Evolutionary conservation across 1,140 invertebrate genomes (phyloP).

Genomic region (Megathymus violae): DNA sequence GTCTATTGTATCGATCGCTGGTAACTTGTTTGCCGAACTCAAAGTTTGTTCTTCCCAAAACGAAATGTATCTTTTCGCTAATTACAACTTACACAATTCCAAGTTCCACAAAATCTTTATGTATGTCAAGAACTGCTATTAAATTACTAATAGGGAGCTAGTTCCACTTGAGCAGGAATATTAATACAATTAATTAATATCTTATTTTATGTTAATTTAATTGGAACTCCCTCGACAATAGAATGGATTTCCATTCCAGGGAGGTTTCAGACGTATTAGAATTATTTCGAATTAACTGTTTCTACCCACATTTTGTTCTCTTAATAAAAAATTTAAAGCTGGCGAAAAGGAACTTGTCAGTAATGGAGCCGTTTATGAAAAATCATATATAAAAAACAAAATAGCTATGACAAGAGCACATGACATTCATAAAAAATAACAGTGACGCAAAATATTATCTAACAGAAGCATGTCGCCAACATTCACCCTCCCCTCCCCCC

Average conservation of each 20-base stretch:
- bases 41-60: not conserved
- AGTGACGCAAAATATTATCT: constrained; percentile 5
- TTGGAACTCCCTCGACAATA: not conserved
- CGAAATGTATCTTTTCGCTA: not conserved
- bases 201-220: not conserved
- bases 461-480: constrained; percentile 8
- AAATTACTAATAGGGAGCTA: not conserved
- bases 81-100: not conserved
- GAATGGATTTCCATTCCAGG: too few relatives aligned
- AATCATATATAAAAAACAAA: not conserved
- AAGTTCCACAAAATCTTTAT: not conserved
- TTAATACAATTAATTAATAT: not conserved
- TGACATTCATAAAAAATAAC: too few relatives aligned
- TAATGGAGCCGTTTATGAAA: too few relatives aligned
- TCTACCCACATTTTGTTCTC: too few relatives aligned
- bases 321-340: too few relatives aligned
- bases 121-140: not conserved
- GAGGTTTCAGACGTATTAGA: too few relatives aligned
- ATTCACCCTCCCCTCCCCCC: not conserved
- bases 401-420: not conserved
- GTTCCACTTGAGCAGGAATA: too few relatives aligned
- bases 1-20: not conserved
- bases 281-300: too few relatives aligned
- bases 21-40: not conserved
- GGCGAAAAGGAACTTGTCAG: too few relatives aligned